Conservation (phyloP, 2,888 invertebrate genomes). For the Pherbina coryleti region DNA sequence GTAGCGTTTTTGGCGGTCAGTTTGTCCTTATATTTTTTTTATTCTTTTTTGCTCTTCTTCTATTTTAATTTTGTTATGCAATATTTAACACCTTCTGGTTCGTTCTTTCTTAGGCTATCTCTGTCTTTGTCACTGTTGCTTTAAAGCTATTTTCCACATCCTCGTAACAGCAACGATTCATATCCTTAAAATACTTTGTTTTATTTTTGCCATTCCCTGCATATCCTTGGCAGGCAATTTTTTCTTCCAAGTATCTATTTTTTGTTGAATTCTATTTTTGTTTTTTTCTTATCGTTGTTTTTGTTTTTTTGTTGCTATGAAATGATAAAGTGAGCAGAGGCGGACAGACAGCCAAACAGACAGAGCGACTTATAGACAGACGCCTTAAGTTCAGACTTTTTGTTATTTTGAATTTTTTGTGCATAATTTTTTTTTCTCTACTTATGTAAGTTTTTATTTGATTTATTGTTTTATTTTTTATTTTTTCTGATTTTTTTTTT, state of each 20-base stretch:
- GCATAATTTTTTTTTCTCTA: not conserved
- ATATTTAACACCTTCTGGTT: not conserved
- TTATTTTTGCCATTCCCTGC: not conserved
- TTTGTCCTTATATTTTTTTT: no score
- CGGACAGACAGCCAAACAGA: no score
- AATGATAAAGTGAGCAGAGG: no score
- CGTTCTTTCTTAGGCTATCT: not conserved
- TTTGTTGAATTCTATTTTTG: not conserved
- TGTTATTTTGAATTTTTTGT: not conserved
- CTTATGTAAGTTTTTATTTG: not conserved
- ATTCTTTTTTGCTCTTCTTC: no score
- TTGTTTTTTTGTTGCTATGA: no score
- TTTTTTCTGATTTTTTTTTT: not conserved
- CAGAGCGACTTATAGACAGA: no score
- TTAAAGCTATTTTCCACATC: not conserved
- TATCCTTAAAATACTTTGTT: conserved; percentile 10
- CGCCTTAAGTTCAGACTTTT: no score
- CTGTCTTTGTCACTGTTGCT: not conserved
- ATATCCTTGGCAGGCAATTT: not conserved
- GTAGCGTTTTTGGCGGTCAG: no score
- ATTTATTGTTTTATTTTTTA: not conserved
- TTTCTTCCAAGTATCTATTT: not conserved
- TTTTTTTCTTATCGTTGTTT: no score
- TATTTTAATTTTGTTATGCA: no score
- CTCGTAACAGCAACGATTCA: not conserved